phyloP scores from a whole-genome alignment of 2,797 vertebrate species.

The Pelochelys cantorii region DNA sequence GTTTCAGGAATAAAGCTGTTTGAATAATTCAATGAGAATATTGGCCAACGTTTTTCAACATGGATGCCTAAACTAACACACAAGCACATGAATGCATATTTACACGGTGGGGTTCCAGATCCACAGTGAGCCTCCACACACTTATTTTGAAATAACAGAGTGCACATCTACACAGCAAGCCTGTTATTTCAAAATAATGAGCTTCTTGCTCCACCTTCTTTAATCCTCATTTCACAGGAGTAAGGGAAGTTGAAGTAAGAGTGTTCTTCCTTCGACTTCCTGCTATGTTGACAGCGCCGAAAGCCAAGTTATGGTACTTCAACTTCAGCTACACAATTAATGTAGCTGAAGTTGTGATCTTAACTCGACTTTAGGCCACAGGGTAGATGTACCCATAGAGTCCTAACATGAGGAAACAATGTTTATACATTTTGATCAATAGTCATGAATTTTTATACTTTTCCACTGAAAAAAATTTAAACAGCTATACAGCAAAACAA shows the following conservation, averaged over 20 bases:
- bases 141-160: too few species aligned
- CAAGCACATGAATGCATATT: not conserved
- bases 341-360: too few species aligned
- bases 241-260: too few species aligned
- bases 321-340: too few species aligned
- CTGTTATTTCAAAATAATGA: too few species aligned
- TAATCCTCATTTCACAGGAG: too few species aligned
- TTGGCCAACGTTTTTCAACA: constrained; percentile 18
- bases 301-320: too few species aligned
- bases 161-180: too few species aligned
- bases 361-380: too few species aligned
- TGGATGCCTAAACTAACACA: not conserved
- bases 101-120: not conserved
- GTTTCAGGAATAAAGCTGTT: constrained; percentile 20
- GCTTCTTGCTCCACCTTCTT: too few species aligned
- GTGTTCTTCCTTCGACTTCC: too few species aligned
- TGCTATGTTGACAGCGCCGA: too few species aligned
- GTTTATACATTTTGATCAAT: not conserved
- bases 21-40: constrained; percentile 17
- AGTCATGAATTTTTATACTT: not conserved
- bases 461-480: not conserved
- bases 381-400: not conserved
- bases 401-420: not conserved
- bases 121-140: not conserved
- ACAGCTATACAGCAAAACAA: not conserved